These are phyloP conservation scores for Dolichopus griseipennis DNA, from an alignment of 2,888 invertebrate genomes.

Conservation along the genomic window DNA sequence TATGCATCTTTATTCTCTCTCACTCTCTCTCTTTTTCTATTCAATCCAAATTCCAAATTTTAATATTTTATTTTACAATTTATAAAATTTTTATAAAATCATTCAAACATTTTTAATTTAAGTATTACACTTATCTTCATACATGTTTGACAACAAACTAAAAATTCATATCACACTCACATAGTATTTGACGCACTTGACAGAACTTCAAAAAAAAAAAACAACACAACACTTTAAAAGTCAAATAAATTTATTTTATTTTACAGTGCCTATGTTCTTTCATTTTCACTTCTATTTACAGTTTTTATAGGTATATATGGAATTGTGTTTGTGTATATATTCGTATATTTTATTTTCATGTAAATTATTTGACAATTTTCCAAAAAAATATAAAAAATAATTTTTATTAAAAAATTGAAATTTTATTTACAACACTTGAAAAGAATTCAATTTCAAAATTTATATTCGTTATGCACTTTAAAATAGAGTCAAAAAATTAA, in stretches of 20 bases:
- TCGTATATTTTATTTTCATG: neutral
- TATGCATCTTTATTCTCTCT: neutral
- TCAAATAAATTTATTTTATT: neutral
- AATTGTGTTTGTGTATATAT: too few species aligned
- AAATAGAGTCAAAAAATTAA: neutral
- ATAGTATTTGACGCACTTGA: too few species aligned
- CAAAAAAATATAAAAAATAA: neutral
- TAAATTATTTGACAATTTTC: neutral
- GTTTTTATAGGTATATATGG: too few species aligned
- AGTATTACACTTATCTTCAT: neutral
- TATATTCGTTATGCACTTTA: neutral
- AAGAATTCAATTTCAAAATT: neutral
- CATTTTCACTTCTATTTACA: too few species aligned
- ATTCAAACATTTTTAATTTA: neutral
- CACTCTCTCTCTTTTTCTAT: too few species aligned
- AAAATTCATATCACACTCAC: too few species aligned
- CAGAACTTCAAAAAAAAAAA: neutral
- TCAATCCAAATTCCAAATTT: neutral
- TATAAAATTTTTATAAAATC: neutral
- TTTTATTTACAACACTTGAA: slow-evolving; percentile 1
- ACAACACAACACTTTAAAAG: too few species aligned
- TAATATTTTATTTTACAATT: neutral
- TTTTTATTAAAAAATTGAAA: neutral
- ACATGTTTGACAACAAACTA: too few species aligned
- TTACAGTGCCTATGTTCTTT: neutral